phyloP scores from a whole-genome alignment of 2,797 vertebrate species.

The Prunella strophiata region DNA sequence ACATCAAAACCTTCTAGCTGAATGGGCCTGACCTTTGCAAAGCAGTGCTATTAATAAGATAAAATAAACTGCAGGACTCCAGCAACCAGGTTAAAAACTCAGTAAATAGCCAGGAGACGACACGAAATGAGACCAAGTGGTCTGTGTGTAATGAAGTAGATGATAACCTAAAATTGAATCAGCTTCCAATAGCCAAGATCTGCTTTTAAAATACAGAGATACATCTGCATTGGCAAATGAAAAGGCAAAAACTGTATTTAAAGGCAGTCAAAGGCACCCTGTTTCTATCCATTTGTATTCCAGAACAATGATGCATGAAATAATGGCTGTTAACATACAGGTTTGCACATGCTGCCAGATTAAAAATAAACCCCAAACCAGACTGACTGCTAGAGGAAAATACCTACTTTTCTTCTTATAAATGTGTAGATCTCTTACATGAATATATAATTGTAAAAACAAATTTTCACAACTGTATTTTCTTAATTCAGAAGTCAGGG shows the following conservation, averaged over 20 bases:
- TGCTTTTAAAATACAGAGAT: neutral
- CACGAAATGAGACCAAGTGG: neutral
- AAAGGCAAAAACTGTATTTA: neutral
- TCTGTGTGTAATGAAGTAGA: neutral
- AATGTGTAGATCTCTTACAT: neutral
- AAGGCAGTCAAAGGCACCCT: neutral
- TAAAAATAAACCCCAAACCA: neutral
- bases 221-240: neutral
- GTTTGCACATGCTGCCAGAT: neutral
- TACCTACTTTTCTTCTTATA: neutral
- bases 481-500: neutral
- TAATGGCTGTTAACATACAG: neutral
- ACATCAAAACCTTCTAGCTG: neutral
- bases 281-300: neutral
- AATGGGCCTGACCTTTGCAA: neutral
- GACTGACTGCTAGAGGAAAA: neutral
- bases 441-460: neutral
- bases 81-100: conserved; percentile 1
- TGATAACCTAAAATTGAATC: neutral
- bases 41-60: conserved; percentile 7
- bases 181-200: neutral
- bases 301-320: neutral
- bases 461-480: neutral
- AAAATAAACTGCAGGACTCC: conserved; percentile 13
- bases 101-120: neutral